Base-by-base conservation (phyloP, 2,888 invertebrate species). In the Andrena hattorfiana region DNA sequence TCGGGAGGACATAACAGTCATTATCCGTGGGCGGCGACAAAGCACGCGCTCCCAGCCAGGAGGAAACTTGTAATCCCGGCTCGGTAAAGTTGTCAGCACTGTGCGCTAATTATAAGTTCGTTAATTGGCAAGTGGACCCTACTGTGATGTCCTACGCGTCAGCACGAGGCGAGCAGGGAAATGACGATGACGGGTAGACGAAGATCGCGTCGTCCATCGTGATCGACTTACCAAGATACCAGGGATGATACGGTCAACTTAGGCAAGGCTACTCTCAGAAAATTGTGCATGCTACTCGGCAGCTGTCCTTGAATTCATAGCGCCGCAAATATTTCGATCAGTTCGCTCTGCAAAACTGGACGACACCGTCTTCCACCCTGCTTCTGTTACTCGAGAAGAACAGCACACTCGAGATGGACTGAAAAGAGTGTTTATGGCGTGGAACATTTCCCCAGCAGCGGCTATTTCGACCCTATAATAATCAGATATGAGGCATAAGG, bases 31-130 rank as follows among this genome's bases (percentile, higher is more conserved):
- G 59, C 56, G 75, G 60, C 79, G 71, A 81, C 88, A 83, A 84
- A 88, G 86, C 83, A 79, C 72, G 81, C 67, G 81, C 73, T 77
- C 77, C 77, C 77, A 72, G 59, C 78, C 83, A 79, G 70, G 42
- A 67, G 85, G 82, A 72, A 76, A 77, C 77, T 85, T 83, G 89
- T 88, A 88, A 86, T 86, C 83, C 83, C 72, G 75, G 35, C 66
- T 66, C 67, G 77, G 85, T 84, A 83, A 85, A 87, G 86, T 86
- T 88, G 84, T 84, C 84, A 83, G 77, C 72, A 63, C 76, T 74
- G 86, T 79, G 85, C 87, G 87, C 88, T 91, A 92, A 92, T 92
- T 92, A 92, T 90, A 92, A 92, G 91, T 92, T 91, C 81, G 88
- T 91, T 92, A 91, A 92, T 92, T 92, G 91, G 90, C 76, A 89